phyloP scores from a whole-genome alignment of 2,113 vertebrate genomes.

The Melanostigma gelatinosum region DNA sequence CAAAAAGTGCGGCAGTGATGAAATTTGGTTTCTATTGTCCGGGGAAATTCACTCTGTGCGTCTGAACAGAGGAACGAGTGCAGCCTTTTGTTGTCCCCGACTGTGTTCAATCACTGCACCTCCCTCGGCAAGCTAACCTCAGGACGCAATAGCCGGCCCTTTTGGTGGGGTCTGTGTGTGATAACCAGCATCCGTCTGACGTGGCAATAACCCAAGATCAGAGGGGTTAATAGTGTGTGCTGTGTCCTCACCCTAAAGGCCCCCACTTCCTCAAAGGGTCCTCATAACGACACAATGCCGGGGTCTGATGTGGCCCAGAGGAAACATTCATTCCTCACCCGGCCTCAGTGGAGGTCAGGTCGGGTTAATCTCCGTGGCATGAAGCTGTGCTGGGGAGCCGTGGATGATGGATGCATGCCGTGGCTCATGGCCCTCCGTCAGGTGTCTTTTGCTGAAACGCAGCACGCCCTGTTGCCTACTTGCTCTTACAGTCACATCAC shows the following conservation, averaged over 20 bases:
- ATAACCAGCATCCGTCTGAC: slow-evolving; percentile 41
- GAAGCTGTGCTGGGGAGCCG: slow-evolving; percentile 2
- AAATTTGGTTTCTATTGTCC: slow-evolving; percentile 29
- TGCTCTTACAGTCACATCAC: slow-evolving; percentile 18
- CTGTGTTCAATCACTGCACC: slow-evolving; percentile 49
- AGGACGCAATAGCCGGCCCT: slow-evolving; percentile 5
- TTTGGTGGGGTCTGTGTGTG: slow-evolving; percentile 26
- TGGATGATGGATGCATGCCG: slow-evolving; percentile 50
- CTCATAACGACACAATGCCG: slow-evolving; percentile 11
- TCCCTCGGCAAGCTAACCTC: slow-evolving; percentile 58
- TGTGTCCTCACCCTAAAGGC: slow-evolving; percentile 38
- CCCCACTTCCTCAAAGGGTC: slow-evolving; percentile 35
- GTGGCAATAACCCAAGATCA: slow-evolving; percentile 58
- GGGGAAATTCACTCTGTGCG: slow-evolving; percentile 25
- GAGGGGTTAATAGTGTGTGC: slow-evolving; percentile 75
- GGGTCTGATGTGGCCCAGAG: slow-evolving; percentile 32
- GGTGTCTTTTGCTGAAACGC: slow-evolving; percentile 17
- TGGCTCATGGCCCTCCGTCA: slow-evolving; percentile 2
- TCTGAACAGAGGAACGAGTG: slow-evolving; percentile 12
- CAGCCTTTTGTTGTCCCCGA: slow-evolving; percentile 29
- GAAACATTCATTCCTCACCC: slow-evolving; percentile 54
- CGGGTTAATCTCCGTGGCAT: slow-evolving; percentile 55
- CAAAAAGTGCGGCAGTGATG: background rate
- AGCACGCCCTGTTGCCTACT: slow-evolving; percentile 18
- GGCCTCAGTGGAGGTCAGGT: slow-evolving; percentile 34